Evolutionary conservation across 1,140 invertebrate species (phyloP), one percentile per base, ranked within the genome.

Genomic region (Papilio xuthus): DNA sequence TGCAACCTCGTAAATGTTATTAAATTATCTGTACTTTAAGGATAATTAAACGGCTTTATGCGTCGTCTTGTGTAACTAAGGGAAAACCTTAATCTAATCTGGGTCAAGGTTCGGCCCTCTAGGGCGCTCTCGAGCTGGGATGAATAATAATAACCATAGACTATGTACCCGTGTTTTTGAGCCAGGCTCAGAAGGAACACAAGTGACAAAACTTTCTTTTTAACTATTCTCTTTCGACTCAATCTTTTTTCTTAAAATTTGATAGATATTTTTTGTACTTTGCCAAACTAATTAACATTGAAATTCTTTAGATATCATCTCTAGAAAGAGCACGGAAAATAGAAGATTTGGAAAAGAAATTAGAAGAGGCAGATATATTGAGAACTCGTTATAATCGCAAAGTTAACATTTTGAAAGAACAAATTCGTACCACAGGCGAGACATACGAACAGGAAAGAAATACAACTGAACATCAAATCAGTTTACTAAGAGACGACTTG

Each of bases 281-380:
- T 44, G 42, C 12, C 42, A 7, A 44, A 44, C 42, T 44, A 7
- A 44, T 12, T 20, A 20, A n/a, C 18, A 8, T 53, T 53, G 4
- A 67, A 32, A 28, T 15, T 67, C 60, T 20, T 12, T 73, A 97
- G 97, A 97, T 97, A 83, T 96, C 97, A 18, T 96, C 97, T 8
- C 85, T 98, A 81, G 97, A 98, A 90, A 94, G 97, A 26, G 97
- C 96, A 0, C 94, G 97, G 47, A 98, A 97, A 93, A 96, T 98
- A 79, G 97, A 98, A 87, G 97, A 98, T 73, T 92, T 98, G 1
- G 96, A 97, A 83, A 97, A 97, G 89, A 95, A 95, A 79, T 86
- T 97, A 4, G 95, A 96, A 26, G 97, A 97, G 84, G 96, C 96
- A 28, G 97, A 97, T 89, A 94, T 96, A 83, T 83, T 97, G 12